These are phyloP conservation scores for Pao palembangensis DNA, from an alignment of 2,113 vertebrate genomes.

Conservation along the genomic window DNA sequence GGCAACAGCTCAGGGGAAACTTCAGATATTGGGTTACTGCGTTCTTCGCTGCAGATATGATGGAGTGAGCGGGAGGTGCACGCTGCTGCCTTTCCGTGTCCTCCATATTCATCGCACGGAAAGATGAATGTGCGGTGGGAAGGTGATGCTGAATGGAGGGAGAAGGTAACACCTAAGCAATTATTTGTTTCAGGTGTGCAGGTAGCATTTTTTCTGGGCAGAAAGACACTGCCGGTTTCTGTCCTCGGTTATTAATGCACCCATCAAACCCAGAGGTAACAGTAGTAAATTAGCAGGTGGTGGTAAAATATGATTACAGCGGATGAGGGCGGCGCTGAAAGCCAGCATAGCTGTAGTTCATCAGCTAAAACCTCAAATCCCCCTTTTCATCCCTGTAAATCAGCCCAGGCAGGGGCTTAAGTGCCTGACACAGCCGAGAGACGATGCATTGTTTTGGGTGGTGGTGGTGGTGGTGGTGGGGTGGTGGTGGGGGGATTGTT, in stretches of 20 bases:
- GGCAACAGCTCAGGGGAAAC: slow-evolving; percentile 56
- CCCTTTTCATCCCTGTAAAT: slow-evolving; percentile 63
- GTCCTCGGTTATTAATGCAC: slow-evolving; percentile 26
- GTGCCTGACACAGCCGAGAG: slow-evolving; percentile 51
- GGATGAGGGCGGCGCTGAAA: slow-evolving; percentile 55
- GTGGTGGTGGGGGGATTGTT: slow-evolving; percentile 23
- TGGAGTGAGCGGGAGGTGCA: slow-evolving; percentile 53
- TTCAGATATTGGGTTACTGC: slow-evolving; percentile 62
- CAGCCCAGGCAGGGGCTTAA: slow-evolving; percentile 57
- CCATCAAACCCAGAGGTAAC: slow-evolving; percentile 34
- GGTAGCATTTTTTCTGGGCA: slow-evolving; percentile 14
- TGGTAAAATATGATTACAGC: slow-evolving; percentile 39
- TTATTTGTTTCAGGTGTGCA: background rate
- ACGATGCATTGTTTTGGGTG: slow-evolving; percentile 36
- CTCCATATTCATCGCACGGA: slow-evolving; percentile 20
- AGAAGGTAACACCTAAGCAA: background rate
- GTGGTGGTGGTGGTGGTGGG: slow-evolving; percentile 2
- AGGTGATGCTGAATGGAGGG: slow-evolving; percentile 15
- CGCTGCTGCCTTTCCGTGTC: slow-evolving; percentile 16
- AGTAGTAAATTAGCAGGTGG: slow-evolving; percentile 28
- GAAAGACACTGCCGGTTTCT: slow-evolving; percentile 29
- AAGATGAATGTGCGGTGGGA: slow-evolving; percentile 17
- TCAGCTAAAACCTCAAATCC: slow-evolving; percentile 57
- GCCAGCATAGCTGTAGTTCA: slow-evolving; percentile 58
- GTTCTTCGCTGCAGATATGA: slow-evolving; percentile 49